These are phyloP conservation scores for Arizona elegans DNA, from an alignment of 2,113 vertebrate species.

Conservation along the genomic window DNA sequence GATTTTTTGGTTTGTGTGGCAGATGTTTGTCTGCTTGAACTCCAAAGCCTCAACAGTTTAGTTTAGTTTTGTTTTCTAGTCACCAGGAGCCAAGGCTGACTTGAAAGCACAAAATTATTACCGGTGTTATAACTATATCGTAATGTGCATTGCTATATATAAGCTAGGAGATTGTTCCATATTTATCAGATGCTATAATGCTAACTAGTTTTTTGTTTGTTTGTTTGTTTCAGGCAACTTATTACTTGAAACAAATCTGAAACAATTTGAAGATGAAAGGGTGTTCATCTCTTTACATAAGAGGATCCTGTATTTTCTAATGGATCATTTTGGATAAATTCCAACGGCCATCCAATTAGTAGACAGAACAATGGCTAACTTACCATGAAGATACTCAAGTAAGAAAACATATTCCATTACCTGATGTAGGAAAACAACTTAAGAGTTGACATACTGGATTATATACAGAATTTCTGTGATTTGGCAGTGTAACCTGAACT, in stretches of 20 bases:
- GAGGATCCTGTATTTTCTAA: background rate
- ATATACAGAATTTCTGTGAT: background rate
- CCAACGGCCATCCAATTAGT: background rate
- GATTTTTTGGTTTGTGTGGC: background rate
- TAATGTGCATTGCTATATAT: background rate
- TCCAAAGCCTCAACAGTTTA: background rate
- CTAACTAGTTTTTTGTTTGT: background rate
- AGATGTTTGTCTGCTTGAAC: background rate
- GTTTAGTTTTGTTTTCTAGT: background rate
- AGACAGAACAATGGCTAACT: background rate
- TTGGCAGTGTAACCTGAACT: background rate
- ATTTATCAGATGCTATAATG: background rate
- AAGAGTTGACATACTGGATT: background rate
- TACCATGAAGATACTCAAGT: background rate
- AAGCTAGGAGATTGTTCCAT: background rate
- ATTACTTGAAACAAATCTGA: background rate
- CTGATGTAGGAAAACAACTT: background rate
- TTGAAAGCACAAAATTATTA: background rate
- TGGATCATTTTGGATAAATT: background rate
- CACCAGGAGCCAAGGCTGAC: background rate
- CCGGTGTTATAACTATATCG: background rate
- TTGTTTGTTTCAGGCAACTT: background rate
- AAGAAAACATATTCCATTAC: background rate
- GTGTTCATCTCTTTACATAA: background rate
- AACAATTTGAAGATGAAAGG: background rate